Conservation (phyloP, 2,888 invertebrate genomes). For the Arctia plantaginis region DNA sequence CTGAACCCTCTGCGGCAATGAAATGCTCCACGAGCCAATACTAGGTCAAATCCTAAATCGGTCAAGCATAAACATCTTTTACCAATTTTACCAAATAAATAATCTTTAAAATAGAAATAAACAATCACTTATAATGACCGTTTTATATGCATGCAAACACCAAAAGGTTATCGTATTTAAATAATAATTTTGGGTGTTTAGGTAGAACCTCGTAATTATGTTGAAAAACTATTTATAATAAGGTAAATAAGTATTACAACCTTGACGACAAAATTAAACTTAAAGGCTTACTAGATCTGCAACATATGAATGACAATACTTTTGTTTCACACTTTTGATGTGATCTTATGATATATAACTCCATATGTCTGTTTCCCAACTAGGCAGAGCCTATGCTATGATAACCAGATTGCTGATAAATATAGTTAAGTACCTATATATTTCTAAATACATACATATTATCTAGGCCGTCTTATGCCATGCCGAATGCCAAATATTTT, state of each 20-base stretch:
- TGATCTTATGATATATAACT: too few species aligned
- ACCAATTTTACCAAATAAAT: too few species aligned
- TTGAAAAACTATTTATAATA: not conserved
- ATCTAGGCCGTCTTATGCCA: too few species aligned
- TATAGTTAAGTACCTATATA: too few species aligned
- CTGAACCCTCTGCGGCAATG: not conserved
- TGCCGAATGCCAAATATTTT: too few species aligned
- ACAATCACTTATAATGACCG: not conserved
- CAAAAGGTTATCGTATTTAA: not conserved
- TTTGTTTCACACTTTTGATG: too few species aligned
- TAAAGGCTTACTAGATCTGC: not conserved
- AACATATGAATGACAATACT: too few species aligned
- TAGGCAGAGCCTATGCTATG: too few species aligned
- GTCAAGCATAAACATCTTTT: too few species aligned
- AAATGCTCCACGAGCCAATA: not conserved
- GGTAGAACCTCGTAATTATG: not conserved
- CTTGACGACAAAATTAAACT: not conserved
- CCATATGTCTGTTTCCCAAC: not conserved
- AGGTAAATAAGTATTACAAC: not conserved
- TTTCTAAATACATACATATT: too few species aligned
- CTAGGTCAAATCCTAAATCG: too few species aligned
- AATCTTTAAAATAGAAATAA: not conserved
- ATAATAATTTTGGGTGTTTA: not conserved
- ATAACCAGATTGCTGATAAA: too few species aligned
- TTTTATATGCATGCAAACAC: not conserved